A percentile compares a stretch with the other conserved stretches of the same genome.
Conservation (phyloP, 2,888 invertebrate genomes). For the Macaria liturata region DNA sequence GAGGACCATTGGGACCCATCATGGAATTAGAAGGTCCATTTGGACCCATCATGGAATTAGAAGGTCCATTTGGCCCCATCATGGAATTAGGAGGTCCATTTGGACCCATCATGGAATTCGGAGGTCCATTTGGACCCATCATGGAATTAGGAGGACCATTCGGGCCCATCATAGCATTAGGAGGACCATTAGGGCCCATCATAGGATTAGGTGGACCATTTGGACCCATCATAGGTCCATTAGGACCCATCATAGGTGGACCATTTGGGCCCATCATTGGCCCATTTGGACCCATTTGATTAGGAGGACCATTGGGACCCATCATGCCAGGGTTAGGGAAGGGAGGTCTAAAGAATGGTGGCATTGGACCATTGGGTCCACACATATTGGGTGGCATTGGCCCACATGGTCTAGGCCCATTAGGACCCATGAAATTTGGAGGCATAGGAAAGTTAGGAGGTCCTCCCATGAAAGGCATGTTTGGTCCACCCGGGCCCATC, state of each 20-base stretch:
- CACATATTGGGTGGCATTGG: constrained; percentile 57
- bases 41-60: constrained; percentile 41
- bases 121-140: constrained; percentile 53
- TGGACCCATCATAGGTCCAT: constrained; percentile 37
- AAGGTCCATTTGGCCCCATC: constrained; percentile 38
- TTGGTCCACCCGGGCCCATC: constrained; percentile 45
- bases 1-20: constrained; percentile 47
- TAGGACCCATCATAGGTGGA: constrained; percentile 55
- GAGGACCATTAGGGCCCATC: constrained; percentile 39
- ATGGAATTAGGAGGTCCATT: constrained; percentile 45
- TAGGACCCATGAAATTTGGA: constrained; percentile 70
- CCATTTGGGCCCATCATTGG: constrained; percentile 37
- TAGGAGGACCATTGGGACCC: constrained; percentile 43
- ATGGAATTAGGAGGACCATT: constrained; percentile 41
- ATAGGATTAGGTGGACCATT: constrained; percentile 45
- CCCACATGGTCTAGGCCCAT: constrained; percentile 58
- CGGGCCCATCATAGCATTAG: constrained; percentile 49
- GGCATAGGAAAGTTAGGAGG: constrained; percentile 71
- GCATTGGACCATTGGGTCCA: constrained; percentile 57
- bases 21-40: constrained; percentile 38
- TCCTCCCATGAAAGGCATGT: constrained; percentile 61
- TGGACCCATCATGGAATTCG: constrained; percentile 37
- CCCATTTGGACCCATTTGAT: constrained; percentile 38
- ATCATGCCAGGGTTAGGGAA: constrained; percentile 46
- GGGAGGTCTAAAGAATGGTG: constrained; percentile 52